phyloP scores from a whole-genome alignment of 2,797 vertebrate genomes.

The Tarsius wallacei region DNA sequence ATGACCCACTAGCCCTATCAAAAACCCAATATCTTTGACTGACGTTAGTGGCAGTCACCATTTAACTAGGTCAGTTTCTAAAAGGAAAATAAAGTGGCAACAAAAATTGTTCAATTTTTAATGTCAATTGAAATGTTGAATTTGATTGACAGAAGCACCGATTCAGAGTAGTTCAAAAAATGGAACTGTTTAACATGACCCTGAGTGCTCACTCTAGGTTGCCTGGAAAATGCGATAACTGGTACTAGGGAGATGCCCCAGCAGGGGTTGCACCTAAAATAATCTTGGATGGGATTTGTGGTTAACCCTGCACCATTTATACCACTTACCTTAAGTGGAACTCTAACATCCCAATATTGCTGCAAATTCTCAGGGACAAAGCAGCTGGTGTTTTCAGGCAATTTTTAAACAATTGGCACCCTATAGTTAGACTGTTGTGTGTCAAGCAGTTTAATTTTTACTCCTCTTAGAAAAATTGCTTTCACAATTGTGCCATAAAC shows the following conservation, averaged over 20 bases:
- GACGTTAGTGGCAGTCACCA: constrained; percentile 59
- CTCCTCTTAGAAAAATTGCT: background rate
- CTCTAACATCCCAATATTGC: background rate
- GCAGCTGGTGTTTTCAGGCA: background rate
- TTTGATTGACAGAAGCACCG: constrained; percentile 57
- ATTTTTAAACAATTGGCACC: background rate
- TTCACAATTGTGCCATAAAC: background rate
- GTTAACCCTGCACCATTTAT: background rate
- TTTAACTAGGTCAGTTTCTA: constrained; percentile 75
- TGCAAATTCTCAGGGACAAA: background rate
- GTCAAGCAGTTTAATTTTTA: background rate
- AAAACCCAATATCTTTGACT: constrained; percentile 62
- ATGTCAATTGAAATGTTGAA: constrained; percentile 66
- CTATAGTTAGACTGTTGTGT: background rate
- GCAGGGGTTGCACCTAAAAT: background rate
- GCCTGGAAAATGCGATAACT: background rate
- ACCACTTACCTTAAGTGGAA: background rate
- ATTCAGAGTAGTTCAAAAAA: constrained; percentile 47
- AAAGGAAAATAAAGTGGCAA: constrained; percentile 72
- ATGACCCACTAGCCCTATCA: constrained; percentile 35
- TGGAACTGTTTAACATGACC: constrained; percentile 47
- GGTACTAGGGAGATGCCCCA: background rate
- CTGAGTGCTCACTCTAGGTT: background rate
- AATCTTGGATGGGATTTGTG: background rate
- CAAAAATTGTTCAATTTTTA: constrained; percentile 68